Conservation (phyloP, 2,888 invertebrate genomes). For the Epistrophella euchroma region DNA sequence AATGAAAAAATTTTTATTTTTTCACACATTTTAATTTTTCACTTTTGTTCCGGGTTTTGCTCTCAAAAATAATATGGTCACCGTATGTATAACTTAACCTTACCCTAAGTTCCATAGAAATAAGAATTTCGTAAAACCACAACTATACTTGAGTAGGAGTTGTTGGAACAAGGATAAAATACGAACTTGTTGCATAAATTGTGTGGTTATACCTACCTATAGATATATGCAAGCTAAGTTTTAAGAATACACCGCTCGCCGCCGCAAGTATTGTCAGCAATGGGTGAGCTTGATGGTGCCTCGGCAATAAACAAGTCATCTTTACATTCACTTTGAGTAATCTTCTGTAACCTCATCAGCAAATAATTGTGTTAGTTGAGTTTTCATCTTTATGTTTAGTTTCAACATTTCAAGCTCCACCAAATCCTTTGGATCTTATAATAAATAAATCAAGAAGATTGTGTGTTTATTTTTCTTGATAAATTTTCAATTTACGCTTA, state of each 20-base stretch:
- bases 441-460: not conserved
- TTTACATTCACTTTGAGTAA: constrained; percentile 45
- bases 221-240: constrained; percentile 3
- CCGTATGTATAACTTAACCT: not conserved
- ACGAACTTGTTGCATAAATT: constrained; percentile 66
- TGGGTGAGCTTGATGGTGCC: constrained; percentile 5
- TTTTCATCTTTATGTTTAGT: not conserved
- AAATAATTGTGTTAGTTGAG: constrained; percentile 42
- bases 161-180: constrained; percentile 18
- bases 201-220: not conserved
- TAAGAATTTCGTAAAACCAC: constrained; percentile 1
- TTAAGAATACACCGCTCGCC: constrained; percentile 15
- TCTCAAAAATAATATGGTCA: too few species aligned
- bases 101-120: not conserved
- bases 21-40: too few species aligned
- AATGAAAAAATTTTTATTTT: too few species aligned
- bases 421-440: not conserved
- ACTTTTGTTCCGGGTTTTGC: too few species aligned
- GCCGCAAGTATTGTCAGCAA: constrained; percentile 1
- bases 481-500: too few species aligned
- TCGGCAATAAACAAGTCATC: constrained; percentile 41
- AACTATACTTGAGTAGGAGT: constrained; percentile 11
- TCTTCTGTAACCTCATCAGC: constrained; percentile 43
- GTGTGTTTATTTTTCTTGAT: too few species aligned
- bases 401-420: not conserved